phyloP scores from a whole-genome alignment of 2,797 vertebrate species.

The Sebastes reedi region DNA sequence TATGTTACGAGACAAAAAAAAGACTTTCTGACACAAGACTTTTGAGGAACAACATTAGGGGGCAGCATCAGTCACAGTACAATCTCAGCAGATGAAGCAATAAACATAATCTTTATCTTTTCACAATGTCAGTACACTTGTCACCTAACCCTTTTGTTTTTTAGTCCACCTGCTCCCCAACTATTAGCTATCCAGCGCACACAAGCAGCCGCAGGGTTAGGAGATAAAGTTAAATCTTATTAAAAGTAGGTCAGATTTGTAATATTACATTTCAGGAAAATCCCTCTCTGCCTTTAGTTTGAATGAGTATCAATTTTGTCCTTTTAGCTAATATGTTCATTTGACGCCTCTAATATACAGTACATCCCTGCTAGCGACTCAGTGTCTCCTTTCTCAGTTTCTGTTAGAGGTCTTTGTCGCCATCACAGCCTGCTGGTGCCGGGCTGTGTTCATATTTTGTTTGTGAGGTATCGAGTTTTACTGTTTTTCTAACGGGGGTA shows the following conservation, averaged over 20 bases:
- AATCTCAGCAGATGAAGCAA: conserved; percentile 7
- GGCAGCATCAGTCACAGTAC: not conserved
- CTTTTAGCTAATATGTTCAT: conserved; percentile 40
- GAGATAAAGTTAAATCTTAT: conserved; percentile 27
- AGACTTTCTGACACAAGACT: too few species aligned
- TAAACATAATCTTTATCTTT: conserved; percentile 16
- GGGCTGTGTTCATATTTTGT: conserved; percentile 33
- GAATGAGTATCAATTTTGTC: conserved; percentile 51
- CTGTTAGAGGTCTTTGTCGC: conserved; percentile 40
- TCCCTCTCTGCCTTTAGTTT: conserved; percentile 25
- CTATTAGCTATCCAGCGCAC: not conserved
- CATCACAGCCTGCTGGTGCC: conserved; percentile 12
- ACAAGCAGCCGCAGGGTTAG: conserved; percentile 8
- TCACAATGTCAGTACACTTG: not conserved
- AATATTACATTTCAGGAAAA: conserved; percentile 65
- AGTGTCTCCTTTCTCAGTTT: conserved; percentile 67
- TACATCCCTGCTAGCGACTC: conserved; percentile 4
- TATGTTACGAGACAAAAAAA: not conserved
- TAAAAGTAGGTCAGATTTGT: conserved; percentile 47
- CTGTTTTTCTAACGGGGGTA: conserved; percentile 50
- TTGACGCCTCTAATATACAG: conserved; percentile 23
- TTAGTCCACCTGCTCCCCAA: not conserved
- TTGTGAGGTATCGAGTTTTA: conserved; percentile 50
- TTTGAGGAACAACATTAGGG: not conserved
- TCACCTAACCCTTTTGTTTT: not conserved